A percentile compares a stretch with the other conserved stretches of the same genome.
Evolutionary conservation across 2,888 invertebrate genomes (phyloP).

Genomic region (Danaus chrysippus): DNA sequence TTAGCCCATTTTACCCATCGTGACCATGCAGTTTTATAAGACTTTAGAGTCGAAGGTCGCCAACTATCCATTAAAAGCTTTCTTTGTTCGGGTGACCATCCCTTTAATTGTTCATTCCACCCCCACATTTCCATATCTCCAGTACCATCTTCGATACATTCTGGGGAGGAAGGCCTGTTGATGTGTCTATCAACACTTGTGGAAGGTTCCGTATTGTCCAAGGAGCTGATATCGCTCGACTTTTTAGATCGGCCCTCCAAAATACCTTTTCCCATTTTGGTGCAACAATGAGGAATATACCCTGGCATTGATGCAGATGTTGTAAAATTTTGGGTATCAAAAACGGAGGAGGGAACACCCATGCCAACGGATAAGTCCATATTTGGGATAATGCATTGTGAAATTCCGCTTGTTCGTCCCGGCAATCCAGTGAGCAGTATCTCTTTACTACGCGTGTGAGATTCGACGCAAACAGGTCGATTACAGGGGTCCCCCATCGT

Average conservation of each 20-base stretch:
- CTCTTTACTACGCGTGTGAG: constrained; percentile 14
- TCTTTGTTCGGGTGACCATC: neutral
- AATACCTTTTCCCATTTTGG: constrained; percentile 37
- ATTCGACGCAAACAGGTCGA: constrained; percentile 23
- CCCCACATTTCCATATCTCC: constrained; percentile 24
- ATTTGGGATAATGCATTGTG: constrained; percentile 26
- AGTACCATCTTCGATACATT: constrained; percentile 19
- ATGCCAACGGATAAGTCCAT: constrained; percentile 29
- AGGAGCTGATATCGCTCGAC: constrained; percentile 17
- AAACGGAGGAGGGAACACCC: constrained; percentile 29
- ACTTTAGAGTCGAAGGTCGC: constrained; percentile 3
- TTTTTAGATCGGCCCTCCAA: constrained; percentile 35
- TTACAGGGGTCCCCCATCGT: constrained; percentile 14
- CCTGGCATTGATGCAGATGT: neutral
- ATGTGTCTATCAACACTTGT: constrained; percentile 17
- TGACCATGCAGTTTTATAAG: constrained; percentile 6
- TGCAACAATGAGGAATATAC: constrained; percentile 18
- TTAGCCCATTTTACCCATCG: neutral
- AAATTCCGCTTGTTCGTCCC: constrained; percentile 23
- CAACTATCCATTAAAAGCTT: constrained; percentile 5
- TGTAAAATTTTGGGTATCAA: neutral
- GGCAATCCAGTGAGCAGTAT: constrained; percentile 25
- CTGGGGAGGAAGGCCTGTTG: constrained; percentile 25
- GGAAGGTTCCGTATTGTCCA: constrained; percentile 19
- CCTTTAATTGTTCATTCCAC: constrained; percentile 2